These are phyloP conservation scores for Drosophila fungiperda DNA, from an alignment of 2,888 invertebrate genomes.

Conservation along the genomic window DNA sequence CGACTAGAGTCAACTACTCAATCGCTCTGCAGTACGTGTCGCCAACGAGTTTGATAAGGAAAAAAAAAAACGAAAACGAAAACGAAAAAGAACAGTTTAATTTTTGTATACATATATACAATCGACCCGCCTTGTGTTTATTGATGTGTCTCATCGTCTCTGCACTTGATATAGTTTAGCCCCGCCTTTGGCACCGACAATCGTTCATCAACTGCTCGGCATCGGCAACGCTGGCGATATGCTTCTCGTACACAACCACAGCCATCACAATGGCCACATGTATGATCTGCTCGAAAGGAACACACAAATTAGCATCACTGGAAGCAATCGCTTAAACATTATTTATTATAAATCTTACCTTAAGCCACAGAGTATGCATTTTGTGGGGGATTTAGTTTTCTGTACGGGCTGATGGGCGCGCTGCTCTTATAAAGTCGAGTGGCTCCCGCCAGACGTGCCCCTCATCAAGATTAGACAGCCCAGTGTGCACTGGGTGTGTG, in stretches of 20 bases:
- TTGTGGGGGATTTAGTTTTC: conserved; percentile 46
- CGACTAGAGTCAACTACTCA: conserved; percentile 45
- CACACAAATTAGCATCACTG: conserved; percentile 1
- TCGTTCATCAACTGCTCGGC: conserved; percentile 43
- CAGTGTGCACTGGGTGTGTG: conserved; percentile 1
- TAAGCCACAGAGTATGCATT: conserved; percentile 58
- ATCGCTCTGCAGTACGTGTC: conserved; percentile 60
- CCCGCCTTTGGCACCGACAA: conserved; percentile 60
- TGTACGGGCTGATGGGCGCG: conserved; percentile 30
- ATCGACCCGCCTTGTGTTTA: conserved; percentile 58
- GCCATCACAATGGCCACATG: conserved; percentile 48
- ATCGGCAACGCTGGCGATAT: conserved; percentile 20
- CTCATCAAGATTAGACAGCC: conserved; percentile 62
- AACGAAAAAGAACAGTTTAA: conserved; percentile 39
- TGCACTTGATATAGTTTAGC: conserved; percentile 34
- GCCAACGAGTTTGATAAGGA: conserved; percentile 52
- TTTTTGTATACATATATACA: conserved; percentile 53
- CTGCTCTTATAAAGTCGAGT: conserved; percentile 71
- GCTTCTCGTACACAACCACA: conserved; percentile 42
- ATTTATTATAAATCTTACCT: conserved; percentile 48
- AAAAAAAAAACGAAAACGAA: conserved; percentile 11
- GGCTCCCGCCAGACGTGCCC: conserved; percentile 61
- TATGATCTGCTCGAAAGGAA: conserved; percentile 52
- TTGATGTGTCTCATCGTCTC: conserved; percentile 46
- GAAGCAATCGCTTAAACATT: not conserved